Evolutionary conservation across 2,888 invertebrate genomes (phyloP).

Genomic region (Lottia scabra): DNA sequence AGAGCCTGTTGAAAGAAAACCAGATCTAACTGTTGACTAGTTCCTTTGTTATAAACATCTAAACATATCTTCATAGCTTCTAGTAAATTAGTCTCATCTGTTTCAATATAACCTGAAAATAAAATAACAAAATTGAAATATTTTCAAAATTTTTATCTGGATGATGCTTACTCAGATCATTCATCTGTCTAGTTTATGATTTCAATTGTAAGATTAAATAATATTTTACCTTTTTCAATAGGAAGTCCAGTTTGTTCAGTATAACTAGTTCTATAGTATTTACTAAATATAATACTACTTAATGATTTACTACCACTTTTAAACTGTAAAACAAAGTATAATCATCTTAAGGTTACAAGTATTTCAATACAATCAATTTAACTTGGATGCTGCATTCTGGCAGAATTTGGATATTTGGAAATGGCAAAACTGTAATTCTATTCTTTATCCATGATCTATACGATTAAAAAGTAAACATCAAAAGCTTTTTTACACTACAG

Average conservation of each 20-base stretch:
- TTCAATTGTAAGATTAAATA: too few relatives aligned
- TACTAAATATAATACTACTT: constrained; percentile 62
- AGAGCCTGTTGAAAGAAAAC: constrained; percentile 66
- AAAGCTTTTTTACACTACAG: too few relatives aligned
- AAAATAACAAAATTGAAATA: too few relatives aligned
- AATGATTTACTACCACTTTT: constrained; percentile 44
- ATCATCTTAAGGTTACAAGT: background rate
- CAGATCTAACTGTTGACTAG: constrained; percentile 56
- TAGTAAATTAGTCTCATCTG: constrained; percentile 43
- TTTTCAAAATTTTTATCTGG: too few relatives aligned
- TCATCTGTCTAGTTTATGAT: too few relatives aligned
- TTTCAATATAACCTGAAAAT: constrained; percentile 57
- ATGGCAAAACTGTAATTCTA: too few relatives aligned
- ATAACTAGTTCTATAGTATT: constrained; percentile 57
- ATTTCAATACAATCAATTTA: too few relatives aligned
- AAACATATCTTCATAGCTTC: constrained; percentile 60
- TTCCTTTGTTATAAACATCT: constrained; percentile 57
- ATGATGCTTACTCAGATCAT: too few relatives aligned
- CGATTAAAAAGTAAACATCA: too few relatives aligned
- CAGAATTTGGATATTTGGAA: too few relatives aligned
- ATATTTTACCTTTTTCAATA: constrained; percentile 61
- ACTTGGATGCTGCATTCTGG: too few relatives aligned
- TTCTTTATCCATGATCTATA: too few relatives aligned
- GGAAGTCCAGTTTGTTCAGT: constrained; percentile 52
- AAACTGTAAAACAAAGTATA: constrained; percentile 38